Evolutionary conservation across 2,888 invertebrate genomes (phyloP).

Genomic region (Zygaena filipendulae): DNA sequence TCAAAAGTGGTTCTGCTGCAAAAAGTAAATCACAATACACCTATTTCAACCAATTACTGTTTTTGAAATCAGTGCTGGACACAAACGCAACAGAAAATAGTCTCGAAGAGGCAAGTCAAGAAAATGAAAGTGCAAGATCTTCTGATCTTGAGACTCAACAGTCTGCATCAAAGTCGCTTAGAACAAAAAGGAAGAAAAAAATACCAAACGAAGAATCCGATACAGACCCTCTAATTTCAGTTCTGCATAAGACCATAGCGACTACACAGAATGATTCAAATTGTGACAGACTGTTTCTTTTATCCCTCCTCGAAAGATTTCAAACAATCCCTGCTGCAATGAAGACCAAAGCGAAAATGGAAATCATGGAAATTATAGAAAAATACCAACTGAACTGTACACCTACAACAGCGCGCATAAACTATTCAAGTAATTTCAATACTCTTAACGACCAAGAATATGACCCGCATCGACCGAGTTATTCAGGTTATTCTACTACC

Average conservation of each 20-base stretch:
- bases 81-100: conserved; percentile 11
- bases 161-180: conserved; percentile 14
- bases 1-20: conserved; percentile 13
- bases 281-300: conserved; percentile 12
- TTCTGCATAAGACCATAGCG: conserved; percentile 11
- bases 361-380: conserved; percentile 6
- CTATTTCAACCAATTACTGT: conserved; percentile 14
- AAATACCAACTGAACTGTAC: conserved; percentile 5
- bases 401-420: conserved; percentile 9
- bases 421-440: conserved; percentile 11
- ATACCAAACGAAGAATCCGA: conserved; percentile 13
- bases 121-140: conserved; percentile 14
- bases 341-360: conserved; percentile 5
- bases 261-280: conserved; percentile 11
- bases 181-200: conserved; percentile 13
- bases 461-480: conserved; percentile 11
- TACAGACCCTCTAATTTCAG: conserved; percentile 12
- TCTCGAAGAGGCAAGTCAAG: conserved; percentile 13
- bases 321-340: conserved; percentile 5
- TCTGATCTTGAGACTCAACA: conserved; percentile 14
- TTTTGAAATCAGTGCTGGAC: conserved; percentile 11
- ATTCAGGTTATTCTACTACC: conserved; percentile 14
- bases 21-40: conserved; percentile 11
- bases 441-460: conserved; percentile 10
- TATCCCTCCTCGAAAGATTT: conserved; percentile 6